Percentiles rank a stretch among this genome's conserved stretches.
These are phyloP conservation scores for Paralvinella palmiformis DNA, from an alignment of 1,140 invertebrate genomes.

Conservation along the genomic window DNA sequence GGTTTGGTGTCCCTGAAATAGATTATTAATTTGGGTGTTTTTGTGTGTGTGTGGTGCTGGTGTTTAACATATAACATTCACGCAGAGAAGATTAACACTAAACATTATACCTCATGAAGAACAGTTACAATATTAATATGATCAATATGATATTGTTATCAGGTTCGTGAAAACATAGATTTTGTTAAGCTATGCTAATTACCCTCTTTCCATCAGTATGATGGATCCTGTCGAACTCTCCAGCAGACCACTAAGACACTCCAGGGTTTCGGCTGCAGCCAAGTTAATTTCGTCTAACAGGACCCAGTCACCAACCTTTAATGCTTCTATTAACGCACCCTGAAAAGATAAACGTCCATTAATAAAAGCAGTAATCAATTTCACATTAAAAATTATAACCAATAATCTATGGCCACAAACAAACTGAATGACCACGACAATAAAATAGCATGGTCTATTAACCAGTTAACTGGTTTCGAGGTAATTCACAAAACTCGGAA, in stretches of 20 bases:
- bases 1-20: slow-evolving; percentile 53
- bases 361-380: too few relatives aligned
- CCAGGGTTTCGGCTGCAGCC: slow-evolving; percentile 89
- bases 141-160: too few relatives aligned
- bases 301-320: slow-evolving; percentile 87
- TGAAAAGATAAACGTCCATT: too few relatives aligned
- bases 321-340: slow-evolving; percentile 83
- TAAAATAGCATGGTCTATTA: not conserved
- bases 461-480: not conserved
- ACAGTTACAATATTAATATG: too few relatives aligned
- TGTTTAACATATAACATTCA: too few relatives aligned
- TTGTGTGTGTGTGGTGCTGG: too few relatives aligned
- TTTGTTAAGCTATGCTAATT: too few relatives aligned
- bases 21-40: too few relatives aligned
- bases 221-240: slow-evolving; percentile 73
- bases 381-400: not conserved
- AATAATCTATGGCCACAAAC: not conserved
- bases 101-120: too few relatives aligned
- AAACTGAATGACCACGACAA: not conserved
- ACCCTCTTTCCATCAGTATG: slow-evolving; percentile 79
- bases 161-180: too few relatives aligned
- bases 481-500: too few relatives aligned
- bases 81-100: too few relatives aligned
- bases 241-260: slow-evolving; percentile 87
- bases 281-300: slow-evolving; percentile 97